Evolutionary conservation across 2,113 vertebrate genomes (phyloP), one percentile per base, ranked within the genome.

Genomic region (Pycnonotus jocosus): DNA sequence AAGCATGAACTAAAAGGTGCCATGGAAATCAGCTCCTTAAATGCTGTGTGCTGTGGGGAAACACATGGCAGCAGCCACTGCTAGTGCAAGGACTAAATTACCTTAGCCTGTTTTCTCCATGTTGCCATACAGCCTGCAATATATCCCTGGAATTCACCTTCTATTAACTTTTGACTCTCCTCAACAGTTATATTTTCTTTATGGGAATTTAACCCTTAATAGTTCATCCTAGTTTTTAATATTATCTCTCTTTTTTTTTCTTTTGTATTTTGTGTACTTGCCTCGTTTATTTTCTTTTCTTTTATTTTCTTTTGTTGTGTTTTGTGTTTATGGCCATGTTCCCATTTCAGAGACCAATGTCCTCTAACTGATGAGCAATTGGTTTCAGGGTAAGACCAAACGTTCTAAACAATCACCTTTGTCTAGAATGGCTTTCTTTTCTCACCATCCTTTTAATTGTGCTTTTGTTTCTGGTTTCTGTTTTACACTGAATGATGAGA

Each of bases 331-430:
- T 97, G 98, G 98, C 98, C 98, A 98, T 98, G 97, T 99, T 98
- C 98, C 98, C 98, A 98, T 99, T 99, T 98, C 99, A 99, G 99
- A 98, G 98, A 99, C 96, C 98, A 98, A 96, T 98, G 98, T 98
- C 98, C 98, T 98, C 97, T 98, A 98, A 98, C 98, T 98, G 98
- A 99, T 97, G 98, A 99, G 98, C 98, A 99, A 98, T 99, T 99
- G 98, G 99, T 99, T 98, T 98, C 98, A 81, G 99, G 99, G 99
- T 99, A 99, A 99, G 99, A 98, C 92, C 93, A 96, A 98, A 98
- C 11, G 76, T 98, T 98, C 97, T 98, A 94, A 98, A 97, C 98
- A 98, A 97, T 84, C 86, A 97, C 96, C 96, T 96, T 97, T 98
- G 96, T 98, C 98, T 98, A 97, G 97, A 98, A 97, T 98, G 98